phyloP scores from a whole-genome alignment of 1,140 invertebrate genomes.

The Eufriesea mexicana region DNA sequence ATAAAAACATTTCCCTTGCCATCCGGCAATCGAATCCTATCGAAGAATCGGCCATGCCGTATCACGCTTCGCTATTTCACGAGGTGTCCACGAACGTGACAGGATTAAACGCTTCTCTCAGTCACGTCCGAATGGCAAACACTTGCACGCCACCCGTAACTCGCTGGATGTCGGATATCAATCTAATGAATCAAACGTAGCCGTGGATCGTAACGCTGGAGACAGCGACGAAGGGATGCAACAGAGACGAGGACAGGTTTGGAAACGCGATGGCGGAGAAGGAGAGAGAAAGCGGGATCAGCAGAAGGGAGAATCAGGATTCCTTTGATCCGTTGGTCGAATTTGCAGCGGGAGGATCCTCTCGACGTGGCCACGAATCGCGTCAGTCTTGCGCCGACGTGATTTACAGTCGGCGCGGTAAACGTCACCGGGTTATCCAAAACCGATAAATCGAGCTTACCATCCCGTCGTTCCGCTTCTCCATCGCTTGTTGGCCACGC shows the following conservation, averaged over 20 bases:
- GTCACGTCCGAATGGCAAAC: constrained; percentile 13
- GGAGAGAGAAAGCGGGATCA: background rate
- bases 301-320: background rate
- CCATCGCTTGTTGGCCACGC: constrained; percentile 56
- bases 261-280: background rate
- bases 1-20: constrained; percentile 10
- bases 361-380: constrained; percentile 28
- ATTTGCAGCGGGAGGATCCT: background rate
- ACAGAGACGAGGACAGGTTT: no score
- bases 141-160: background rate
- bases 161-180: constrained; percentile 24
- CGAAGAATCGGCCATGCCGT: background rate
- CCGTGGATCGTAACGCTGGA: background rate
- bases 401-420: constrained; percentile 57
- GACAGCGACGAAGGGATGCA: background rate
- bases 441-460: constrained; percentile 66
- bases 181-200: constrained; percentile 43
- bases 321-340: constrained; percentile 35
- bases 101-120: constrained; percentile 9
- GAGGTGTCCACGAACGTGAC: background rate
- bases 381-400: constrained; percentile 54
- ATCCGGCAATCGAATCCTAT: background rate
- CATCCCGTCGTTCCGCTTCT: no score
- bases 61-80: background rate
- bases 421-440: constrained; percentile 65